These are phyloP conservation scores for Ispidina lecontei DNA, from an alignment of 2,797 vertebrate species.

Conservation along the genomic window DNA sequence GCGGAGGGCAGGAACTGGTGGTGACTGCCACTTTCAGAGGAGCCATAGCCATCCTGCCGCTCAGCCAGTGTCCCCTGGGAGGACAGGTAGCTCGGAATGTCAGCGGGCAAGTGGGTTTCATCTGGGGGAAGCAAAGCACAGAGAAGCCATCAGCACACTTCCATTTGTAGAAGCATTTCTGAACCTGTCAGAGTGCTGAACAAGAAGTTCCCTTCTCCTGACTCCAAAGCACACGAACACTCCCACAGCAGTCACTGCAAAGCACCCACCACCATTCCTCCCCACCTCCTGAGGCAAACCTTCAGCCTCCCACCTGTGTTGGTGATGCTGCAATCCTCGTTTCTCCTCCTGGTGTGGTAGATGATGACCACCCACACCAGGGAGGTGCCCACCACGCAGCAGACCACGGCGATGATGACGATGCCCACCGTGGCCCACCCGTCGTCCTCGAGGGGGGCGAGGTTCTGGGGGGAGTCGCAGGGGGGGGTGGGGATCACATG, in stretches of 20 bases:
- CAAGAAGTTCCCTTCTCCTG: slow-evolving; percentile 13
- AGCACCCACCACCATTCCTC: background rate
- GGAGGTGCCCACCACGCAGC: slow-evolving; percentile 97
- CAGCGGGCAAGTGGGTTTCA: slow-evolving; percentile 94
- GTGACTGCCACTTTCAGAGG: slow-evolving; percentile 91
- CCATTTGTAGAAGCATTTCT: background rate
- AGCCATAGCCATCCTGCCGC: slow-evolving; percentile 90
- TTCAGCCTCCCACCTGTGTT: slow-evolving; percentile 89
- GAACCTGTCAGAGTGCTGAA: background rate
- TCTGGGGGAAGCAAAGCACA: slow-evolving; percentile 77
- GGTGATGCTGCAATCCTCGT: slow-evolving; percentile 95
- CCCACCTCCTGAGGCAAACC: background rate
- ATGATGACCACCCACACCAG: slow-evolving; percentile 99
- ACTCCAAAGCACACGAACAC: background rate
- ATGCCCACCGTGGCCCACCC: slow-evolving; percentile 95
- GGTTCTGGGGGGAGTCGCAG: slow-evolving; percentile 88
- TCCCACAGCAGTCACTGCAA: background rate
- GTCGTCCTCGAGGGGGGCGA: slow-evolving; percentile 82
- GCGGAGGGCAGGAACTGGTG: slow-evolving; percentile 90
- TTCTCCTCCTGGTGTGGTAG: slow-evolving; percentile 94
- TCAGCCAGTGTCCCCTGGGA: slow-evolving; percentile 96
- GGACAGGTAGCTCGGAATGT: slow-evolving; percentile 96
- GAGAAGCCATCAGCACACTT: background rate
- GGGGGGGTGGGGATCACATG: slow-evolving; percentile 90
- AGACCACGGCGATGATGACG: slow-evolving; percentile 97